Evolutionary conservation across 2,797 vertebrate species (phyloP), one percentile per base, ranked within the genome.

Genomic region (Carduelis carduelis): DNA sequence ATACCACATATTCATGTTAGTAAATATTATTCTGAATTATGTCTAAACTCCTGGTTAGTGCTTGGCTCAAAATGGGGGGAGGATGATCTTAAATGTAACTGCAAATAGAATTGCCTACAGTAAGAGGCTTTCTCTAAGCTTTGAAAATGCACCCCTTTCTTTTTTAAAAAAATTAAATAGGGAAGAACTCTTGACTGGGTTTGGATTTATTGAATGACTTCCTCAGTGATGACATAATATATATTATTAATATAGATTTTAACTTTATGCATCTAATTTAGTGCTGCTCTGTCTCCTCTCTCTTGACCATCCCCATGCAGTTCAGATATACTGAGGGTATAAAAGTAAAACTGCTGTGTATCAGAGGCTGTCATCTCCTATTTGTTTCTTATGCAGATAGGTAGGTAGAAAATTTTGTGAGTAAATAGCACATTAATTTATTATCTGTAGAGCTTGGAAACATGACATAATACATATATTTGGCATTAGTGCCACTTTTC

Each of bases 161-260:
- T 24, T 24, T 16, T 23, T 11, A 11, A 39, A 0, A 20, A 69
- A 27, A 0, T 9, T 49, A 69, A 84, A n/a, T 17, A 43, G 10
- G 12, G 39, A 65, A 79, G 52, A 63, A 63, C 15, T 64, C n/a
- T 43, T 76, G 23, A 18, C 5, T 64, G 32, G 5, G 2, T 55
- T 70, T 74, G 28, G 10, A 28, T 74, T 89, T 89, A 49, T 43
- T 6, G 8, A 53, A 30, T 30, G 6, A 43, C 41, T 92, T 64
- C 47, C 65, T 82, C 21, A 39, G 11, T 75, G 34, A 68, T 87
- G 27, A 61, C 13, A 64, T 35, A 66, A 27, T 5, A 16, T 59
- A 12, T 32, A 34, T 35, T 69, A 53, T 53, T 75, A 60, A 70
- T 22, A 43, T 1, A 77, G 14, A 35, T 68, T 92, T 80, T 68